Base-by-base conservation (phyloP, 2,888 invertebrate species). In the Sepioteuthis lessoniana region DNA sequence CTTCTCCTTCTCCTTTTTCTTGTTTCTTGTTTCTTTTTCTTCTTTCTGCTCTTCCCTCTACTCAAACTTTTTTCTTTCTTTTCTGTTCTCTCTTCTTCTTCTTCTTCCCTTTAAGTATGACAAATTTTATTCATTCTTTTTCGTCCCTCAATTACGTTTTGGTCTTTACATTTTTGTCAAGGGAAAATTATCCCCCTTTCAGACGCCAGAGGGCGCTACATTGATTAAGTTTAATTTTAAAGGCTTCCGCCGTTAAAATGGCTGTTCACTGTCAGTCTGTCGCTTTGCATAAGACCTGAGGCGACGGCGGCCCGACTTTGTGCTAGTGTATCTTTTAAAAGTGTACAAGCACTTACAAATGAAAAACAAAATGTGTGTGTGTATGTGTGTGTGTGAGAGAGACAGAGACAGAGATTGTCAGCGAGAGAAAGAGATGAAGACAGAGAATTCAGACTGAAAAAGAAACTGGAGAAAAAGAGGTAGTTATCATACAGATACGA, bases 181-280 rank as follows among this genome's bases (percentile, higher is more conserved):
- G 76, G 76, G 31, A 76, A 76, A 76, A 76, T n/a, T 13, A 31
- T 31, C 76, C 76, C n/a, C 76, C 76, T 31, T n/a, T 31, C 76
- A 76, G 8, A n/a, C 76, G 76, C 76, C 76, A 76, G 76, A 76
- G 76, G 76, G 76, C 76, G 31, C 76, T 76, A 31, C 76, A 76
- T n/a, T 76, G 76, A 76, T 76, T 76, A 76, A 76, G 76, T 76
- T 76, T 76, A 76, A 76, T n/a, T 76, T 76, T 76, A 76, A 76
- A 76, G 76, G 7, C 76, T n/a, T 31, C 31, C 76, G 13, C 76
- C 60, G 60, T 31, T 31, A 60, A 60, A 60, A 60, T 31, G 76
- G 76, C 76, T 76, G 16, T 76, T 76, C 76, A n/a, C 8, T n/a
- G n/a, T 16, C 31, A 76, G 31, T 31, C n/a, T 76, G 76, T n/a